Evolutionary conservation across 2,113 vertebrate species (phyloP).

Genomic region (Ursus arctos): DNA sequence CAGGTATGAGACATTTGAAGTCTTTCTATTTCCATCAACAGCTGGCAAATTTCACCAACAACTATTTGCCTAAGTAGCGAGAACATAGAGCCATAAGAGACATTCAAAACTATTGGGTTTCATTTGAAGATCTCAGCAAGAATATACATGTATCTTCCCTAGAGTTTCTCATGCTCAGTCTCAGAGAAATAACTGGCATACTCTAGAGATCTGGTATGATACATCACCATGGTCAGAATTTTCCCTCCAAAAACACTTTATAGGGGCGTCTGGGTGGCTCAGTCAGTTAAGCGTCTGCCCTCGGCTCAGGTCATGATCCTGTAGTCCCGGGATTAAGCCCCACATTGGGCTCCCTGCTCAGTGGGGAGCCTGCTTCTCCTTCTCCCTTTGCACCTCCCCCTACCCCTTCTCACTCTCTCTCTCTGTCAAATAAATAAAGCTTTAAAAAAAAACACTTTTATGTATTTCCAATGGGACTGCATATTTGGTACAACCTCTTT

Average conservation of each 20-base stretch:
- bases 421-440: background rate
- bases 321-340: background rate
- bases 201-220: background rate
- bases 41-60: slow-evolving; percentile 26
- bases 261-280: background rate
- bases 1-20: background rate
- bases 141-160: background rate
- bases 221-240: background rate
- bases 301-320: background rate
- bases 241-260: background rate
- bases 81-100: background rate
- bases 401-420: background rate
- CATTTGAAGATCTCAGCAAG: slow-evolving; percentile 42
- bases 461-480: background rate
- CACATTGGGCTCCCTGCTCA: background rate
- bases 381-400: background rate
- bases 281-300: background rate
- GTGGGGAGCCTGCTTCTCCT: background rate
- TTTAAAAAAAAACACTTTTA: background rate
- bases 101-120: background rate
- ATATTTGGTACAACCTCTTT: background rate
- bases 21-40: slow-evolving; percentile 6
- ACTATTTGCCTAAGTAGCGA: background rate
- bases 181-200: slow-evolving; percentile 5
- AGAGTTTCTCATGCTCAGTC: background rate